Conservation (phyloP, 2,113 vertebrate species). For the Seriola rivoliana region DNA sequence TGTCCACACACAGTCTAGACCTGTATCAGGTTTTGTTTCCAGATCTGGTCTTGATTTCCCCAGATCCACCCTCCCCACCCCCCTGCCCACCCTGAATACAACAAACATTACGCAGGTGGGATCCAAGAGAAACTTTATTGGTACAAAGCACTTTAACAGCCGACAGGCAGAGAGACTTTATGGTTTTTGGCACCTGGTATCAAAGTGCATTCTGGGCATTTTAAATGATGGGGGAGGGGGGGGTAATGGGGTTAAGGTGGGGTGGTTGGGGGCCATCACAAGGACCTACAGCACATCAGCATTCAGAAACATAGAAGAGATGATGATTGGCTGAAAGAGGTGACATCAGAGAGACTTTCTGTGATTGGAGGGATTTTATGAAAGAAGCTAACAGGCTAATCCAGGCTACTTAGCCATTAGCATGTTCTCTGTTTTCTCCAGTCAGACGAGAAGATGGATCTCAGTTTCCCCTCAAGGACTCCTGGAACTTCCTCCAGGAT, state of each 20-base stretch:
- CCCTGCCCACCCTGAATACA: no score
- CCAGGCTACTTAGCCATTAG: background rate
- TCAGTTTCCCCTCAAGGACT: background rate
- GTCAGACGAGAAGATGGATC: background rate
- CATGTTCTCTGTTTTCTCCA: background rate
- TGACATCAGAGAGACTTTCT: slow-evolving; percentile 14
- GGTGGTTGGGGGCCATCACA: background rate
- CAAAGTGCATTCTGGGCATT: slow-evolving; percentile 53
- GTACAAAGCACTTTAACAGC: slow-evolving; percentile 58
- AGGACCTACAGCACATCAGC: background rate
- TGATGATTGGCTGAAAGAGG: slow-evolving; percentile 32
- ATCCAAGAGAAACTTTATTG: slow-evolving; percentile 64
- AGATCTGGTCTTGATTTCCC: no score
- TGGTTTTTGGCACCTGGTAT: slow-evolving; percentile 54
- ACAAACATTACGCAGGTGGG: background rate
- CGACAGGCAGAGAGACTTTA: slow-evolving; percentile 15
- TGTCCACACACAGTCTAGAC: no score
- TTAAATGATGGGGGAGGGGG: background rate
- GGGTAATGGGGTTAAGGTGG: background rate
- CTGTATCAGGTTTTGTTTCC: no score
- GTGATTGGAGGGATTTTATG: slow-evolving; percentile 40
- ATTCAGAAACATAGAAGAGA: slow-evolving; percentile 29
- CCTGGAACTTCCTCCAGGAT: no score
- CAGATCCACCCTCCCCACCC: no score
- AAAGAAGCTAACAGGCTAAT: background rate